Evolutionary conservation across 2,888 invertebrate genomes (phyloP), one percentile per base, ranked within the genome.

Genomic region (Octonoba sinensis): DNA sequence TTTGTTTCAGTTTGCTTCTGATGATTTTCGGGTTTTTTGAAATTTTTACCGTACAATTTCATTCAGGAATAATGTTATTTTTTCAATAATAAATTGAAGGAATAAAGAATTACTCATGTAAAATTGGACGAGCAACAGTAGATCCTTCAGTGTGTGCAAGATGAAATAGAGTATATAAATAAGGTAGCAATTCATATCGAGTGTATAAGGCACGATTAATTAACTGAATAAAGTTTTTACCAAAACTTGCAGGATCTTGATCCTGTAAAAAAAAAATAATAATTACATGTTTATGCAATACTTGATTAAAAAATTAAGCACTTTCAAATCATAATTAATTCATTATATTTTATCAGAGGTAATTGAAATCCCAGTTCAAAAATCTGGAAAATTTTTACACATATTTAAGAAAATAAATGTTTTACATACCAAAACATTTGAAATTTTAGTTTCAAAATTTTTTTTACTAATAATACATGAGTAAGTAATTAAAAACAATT

Each of bases 151-250:
- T 85, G 84, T 87, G 87, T 3, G 88, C 88, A 18, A 86, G 69
- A 83, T 88, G 88, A 85, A 90, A 86, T 8, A 88, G 87, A 0
- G 90, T 89, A 87, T 90, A 90, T 16, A 90, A 87, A 84, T 88
- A 89, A 0, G 90, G 90, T 18, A 90, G 86, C n/a, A 90, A 86
- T 16, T 86, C 85, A 86, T 90, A 90, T 22, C 90, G 85, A 8
- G 86, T 85, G 59, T 84, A 70, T 13, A 88, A 83, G 6, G 85
- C 86, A n/a, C 84, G 85, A 46, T 85, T 85, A 22, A 86, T 87
- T 27, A 85, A 84, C 16, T 72, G 49, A 44, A 78, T 67, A 27
- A 86, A 84, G n/a, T 60, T 72, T 22, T 85, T 84, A 11, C 86
- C 86, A 84, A 86, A 87, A 4, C 84, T 81, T 3, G 86, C 87